These are phyloP conservation scores for Pollachius pollachius DNA, from an alignment of 2,113 vertebrate species.

Conservation along the genomic window DNA sequence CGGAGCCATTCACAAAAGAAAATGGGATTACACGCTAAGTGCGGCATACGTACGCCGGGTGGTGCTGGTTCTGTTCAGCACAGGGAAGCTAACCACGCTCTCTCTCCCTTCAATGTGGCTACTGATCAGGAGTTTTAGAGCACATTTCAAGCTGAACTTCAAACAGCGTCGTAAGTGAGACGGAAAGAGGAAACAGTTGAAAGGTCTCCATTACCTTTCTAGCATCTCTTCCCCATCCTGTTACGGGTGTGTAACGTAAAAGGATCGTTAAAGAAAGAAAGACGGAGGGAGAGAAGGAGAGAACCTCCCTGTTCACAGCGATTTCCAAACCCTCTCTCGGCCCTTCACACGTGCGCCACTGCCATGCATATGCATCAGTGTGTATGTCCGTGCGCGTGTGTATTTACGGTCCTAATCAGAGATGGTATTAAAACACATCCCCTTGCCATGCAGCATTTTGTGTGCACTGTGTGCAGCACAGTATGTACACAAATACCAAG, in stretches of 20 bases:
- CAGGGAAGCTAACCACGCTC: background rate
- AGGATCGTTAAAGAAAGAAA: constrained; percentile 48
- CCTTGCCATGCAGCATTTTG: background rate
- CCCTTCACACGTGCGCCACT: constrained; percentile 11
- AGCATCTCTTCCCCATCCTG: constrained; percentile 41
- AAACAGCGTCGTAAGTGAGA: no score
- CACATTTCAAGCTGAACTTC: no score
- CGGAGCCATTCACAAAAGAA: no score
- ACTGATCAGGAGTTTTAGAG: no score
- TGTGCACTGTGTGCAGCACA: no score
- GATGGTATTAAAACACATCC: background rate
- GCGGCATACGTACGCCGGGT: no score
- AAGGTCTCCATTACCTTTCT: constrained; percentile 14
- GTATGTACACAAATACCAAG: background rate
- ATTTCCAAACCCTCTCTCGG: constrained; percentile 30
- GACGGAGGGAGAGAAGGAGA: constrained; percentile 33
- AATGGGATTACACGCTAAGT: no score
- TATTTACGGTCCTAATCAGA: background rate
- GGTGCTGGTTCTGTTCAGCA: no score
- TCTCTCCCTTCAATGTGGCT: constrained; percentile 19
- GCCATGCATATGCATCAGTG: background rate
- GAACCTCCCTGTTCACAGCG: constrained; percentile 54
- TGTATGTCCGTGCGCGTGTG: background rate
- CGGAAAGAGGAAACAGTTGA: no score
- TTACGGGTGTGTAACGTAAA: constrained; percentile 61